Evolutionary conservation across 2,888 invertebrate genomes (phyloP).

Genomic region (Geotrupes spiniger): DNA sequence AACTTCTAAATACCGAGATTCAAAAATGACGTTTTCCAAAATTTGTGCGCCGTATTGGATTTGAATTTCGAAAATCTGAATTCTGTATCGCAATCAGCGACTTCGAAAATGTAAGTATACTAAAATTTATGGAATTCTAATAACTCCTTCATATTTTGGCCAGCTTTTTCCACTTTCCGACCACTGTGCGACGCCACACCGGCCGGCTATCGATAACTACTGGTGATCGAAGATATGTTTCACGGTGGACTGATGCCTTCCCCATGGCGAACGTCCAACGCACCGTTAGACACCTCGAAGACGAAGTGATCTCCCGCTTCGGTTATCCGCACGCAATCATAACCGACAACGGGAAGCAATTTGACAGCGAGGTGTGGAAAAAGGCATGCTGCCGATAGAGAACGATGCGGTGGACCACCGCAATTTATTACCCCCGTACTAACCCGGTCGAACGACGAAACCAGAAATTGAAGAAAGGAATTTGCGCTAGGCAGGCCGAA

Average conservation of each 20-base stretch:
- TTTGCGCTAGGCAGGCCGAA: slow-evolving; percentile 9
- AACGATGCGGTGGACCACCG: slow-evolving; percentile 25
- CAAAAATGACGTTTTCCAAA: too few relatives aligned
- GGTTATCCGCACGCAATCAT: slow-evolving; percentile 20
- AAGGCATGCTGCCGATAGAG: slow-evolving; percentile 21
- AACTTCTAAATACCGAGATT: too few relatives aligned
- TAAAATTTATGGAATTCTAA: too few relatives aligned
- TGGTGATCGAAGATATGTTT: slow-evolving; percentile 30
- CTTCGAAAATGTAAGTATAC: too few relatives aligned
- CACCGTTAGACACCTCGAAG: slow-evolving; percentile 13
- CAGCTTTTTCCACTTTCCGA: too few relatives aligned
- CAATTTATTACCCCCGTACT: slow-evolving; percentile 29
- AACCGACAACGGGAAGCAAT: slow-evolving; percentile 20
- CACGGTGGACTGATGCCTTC: slow-evolving; percentile 31
- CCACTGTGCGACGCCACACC: too few relatives aligned
- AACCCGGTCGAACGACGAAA: slow-evolving; percentile 30
- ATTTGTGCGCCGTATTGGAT: too few relatives aligned
- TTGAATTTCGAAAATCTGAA: too few relatives aligned
- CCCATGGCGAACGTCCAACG: slow-evolving; percentile 12
- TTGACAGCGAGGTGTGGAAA: slow-evolving; percentile 9
- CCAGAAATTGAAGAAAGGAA: slow-evolving; percentile 32
- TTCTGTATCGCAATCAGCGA: too few relatives aligned
- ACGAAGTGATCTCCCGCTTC: slow-evolving; percentile 20
- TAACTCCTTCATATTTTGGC: too few relatives aligned
- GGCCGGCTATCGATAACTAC: slow-evolving; percentile 19